Conservation (phyloP, 2,797 vertebrate genomes). For the Selene dorsalis region DNA sequence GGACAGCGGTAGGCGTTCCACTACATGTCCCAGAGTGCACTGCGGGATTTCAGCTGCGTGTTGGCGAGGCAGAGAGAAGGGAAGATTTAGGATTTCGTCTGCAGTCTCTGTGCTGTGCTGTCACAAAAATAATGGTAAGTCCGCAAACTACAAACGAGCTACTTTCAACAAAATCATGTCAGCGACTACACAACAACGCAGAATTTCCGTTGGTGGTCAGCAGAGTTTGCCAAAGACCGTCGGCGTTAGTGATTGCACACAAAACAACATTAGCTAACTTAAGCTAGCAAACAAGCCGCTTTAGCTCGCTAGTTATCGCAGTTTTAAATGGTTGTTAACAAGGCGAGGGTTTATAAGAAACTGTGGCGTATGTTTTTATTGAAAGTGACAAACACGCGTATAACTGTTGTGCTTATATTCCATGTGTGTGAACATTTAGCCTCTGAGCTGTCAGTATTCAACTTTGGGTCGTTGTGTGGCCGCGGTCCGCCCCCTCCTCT, state of each 20-base stretch:
- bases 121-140: constrained; percentile 76
- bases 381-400: not conserved
- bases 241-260: constrained; percentile 45
- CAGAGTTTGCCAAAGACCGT: constrained; percentile 12
- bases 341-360: not conserved
- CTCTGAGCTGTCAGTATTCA: constrained; percentile 48
- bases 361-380: not conserved
- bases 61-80: constrained; percentile 44
- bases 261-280: constrained; percentile 70
- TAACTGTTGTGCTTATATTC: not conserved
- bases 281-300: constrained; percentile 73
- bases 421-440: constrained; percentile 11
- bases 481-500: constrained; percentile 56
- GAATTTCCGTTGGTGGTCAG: not conserved
- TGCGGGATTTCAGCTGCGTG: constrained; percentile 43
- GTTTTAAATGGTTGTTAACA: constrained; percentile 13
- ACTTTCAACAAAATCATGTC: not conserved
- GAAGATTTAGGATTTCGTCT: constrained; percentile 78
- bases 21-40: constrained; percentile 77
- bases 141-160: not conserved
- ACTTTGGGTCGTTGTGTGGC: constrained; percentile 58
- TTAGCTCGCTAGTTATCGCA: constrained; percentile 33
- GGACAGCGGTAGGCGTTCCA: not conserved
- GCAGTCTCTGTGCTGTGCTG: constrained; percentile 70
- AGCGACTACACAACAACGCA: fast-evolving